These are phyloP conservation scores for Argyresthia goedartella DNA, from an alignment of 2,888 invertebrate genomes.

Conservation along the genomic window DNA sequence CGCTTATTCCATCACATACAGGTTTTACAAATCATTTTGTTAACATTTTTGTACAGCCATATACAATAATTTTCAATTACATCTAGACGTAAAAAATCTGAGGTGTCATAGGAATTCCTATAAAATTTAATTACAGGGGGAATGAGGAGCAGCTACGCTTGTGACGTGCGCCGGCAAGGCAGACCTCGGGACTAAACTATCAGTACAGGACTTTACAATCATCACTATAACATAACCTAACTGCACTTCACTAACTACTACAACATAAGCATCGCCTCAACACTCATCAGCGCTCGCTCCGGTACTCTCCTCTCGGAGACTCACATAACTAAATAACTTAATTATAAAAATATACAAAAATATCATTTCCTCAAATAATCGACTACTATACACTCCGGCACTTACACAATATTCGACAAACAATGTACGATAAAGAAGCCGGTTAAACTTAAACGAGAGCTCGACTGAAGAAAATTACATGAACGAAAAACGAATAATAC, in stretches of 20 bases:
- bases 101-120: slow-evolving; percentile 69
- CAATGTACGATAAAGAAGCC: slow-evolving; percentile 65
- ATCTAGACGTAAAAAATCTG: slow-evolving; percentile 70
- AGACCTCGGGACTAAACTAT: slow-evolving; percentile 65
- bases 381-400: slow-evolving; percentile 64
- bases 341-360: slow-evolving; percentile 69
- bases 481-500: slow-evolving; percentile 48
- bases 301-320: slow-evolving; percentile 33
- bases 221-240: slow-evolving; percentile 64
- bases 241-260: slow-evolving; percentile 13
- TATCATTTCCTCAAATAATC: slow-evolving; percentile 69
- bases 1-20: slow-evolving; percentile 63
- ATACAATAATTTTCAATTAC: slow-evolving; percentile 72
- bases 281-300: slow-evolving; percentile 38
- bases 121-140: slow-evolving; percentile 66
- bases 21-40: slow-evolving; percentile 67
- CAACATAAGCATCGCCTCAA: slow-evolving; percentile 46
- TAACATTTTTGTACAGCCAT: slow-evolving; percentile 71
- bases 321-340: slow-evolving; percentile 59
- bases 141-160: slow-evolving; percentile 67
- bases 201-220: slow-evolving; percentile 69
- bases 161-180: slow-evolving; percentile 64
- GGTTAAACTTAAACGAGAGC: slow-evolving; percentile 68
- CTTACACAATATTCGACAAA: slow-evolving; percentile 58
- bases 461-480: slow-evolving; percentile 53